Base-by-base conservation (phyloP, 2,888 invertebrate genomes). In the Gymnoscelis rufifasciata region DNA sequence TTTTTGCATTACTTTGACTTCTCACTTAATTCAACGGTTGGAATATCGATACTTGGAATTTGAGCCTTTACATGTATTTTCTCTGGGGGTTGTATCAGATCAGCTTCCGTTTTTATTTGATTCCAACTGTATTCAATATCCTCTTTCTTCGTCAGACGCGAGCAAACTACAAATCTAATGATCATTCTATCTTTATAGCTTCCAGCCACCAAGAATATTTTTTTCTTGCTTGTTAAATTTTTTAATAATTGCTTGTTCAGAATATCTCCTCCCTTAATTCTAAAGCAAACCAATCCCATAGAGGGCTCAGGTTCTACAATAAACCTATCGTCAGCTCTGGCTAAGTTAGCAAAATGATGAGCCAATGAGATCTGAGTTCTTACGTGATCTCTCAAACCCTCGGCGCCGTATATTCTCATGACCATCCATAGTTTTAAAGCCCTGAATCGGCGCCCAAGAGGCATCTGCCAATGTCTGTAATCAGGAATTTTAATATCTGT, bases 361-460 rank as follows among this genome's bases (percentile, higher is more conserved):
- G 98, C 97, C 52, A 97, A 80, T 4, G 75, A 74, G 7, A 95
- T 90, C 55, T 95, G 94, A 45, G 91, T 90, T 43, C 97, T 90
- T 15, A 98, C 92, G 67, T 94, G 91, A 3, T 90, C 90, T 59
- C 94, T 93, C 3, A 98, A 80, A 2, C 95, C 95, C 66, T 93
- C 92, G 2, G 93, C 91, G 0, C 98, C 98, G 60, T 94, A 93
- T 45, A 93, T 83, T 54, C 97, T 90, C 60, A 98, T 82, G 0
- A 96, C 96, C 52, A 97, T 95, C 98, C 98, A 98, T n/a, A 98
- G 81, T 77, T 98, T 98, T 12, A 98, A 80, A 0, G 98, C 92
- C 36, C 97, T 91, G 74, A 98, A 97, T 57, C 97, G 89, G 31
- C 97, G 90, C 0, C 97, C 96, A 14, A 97, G 84, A 3, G 95